Base-by-base conservation (phyloP, 2,888 invertebrate genomes). In the Eupithecia tripunctaria region DNA sequence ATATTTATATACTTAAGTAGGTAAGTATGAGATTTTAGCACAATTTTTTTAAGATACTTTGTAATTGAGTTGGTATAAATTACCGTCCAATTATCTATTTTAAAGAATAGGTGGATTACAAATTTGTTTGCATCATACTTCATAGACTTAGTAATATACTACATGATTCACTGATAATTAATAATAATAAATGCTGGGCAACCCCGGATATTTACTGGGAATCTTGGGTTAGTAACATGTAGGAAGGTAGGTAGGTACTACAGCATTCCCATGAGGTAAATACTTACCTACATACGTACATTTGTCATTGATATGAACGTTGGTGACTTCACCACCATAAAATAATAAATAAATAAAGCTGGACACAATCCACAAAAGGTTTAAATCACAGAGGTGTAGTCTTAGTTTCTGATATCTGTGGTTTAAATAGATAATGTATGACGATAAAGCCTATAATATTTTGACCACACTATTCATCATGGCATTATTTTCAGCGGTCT, bases 131-230 rank as follows among this genome's bases (percentile, higher is more conserved):
- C 56, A 56, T 56, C 56, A 56, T 21, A 36, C 56, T 21, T 56
- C 56, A 56, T 10, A 36, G 51, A 12, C 1, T 51, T 51, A 51
- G 47, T 56, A 56, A n/a, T 38, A 7, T n/a, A 47, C 5, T 51
- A 56, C 12, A 56, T 56, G 56, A 56, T 25, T 56, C 56, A 25
- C 25, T 21, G 25, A 25, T n/a, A n/a, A n/a, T n/a, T n/a, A n/a
- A n/a, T n/a, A 5, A 56, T 14, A 21, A 12, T 51, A 56, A 25
- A 56, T 56, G 25, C 25, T 56, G 56, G 56, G 56, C 56, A 56
- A 56, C 56, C 56, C 56, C 56, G 21, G 51, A n/a, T 51, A 51
- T 56, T 56, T 56, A 56, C 56, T 1, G 56, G 56, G n/a, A 25
- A 56, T 56, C 56, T 21, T 10, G 51, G 51, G 21, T 56, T 56